Evolutionary conservation across 2,888 invertebrate genomes (phyloP).

Genomic region (Drosophila dives): DNA sequence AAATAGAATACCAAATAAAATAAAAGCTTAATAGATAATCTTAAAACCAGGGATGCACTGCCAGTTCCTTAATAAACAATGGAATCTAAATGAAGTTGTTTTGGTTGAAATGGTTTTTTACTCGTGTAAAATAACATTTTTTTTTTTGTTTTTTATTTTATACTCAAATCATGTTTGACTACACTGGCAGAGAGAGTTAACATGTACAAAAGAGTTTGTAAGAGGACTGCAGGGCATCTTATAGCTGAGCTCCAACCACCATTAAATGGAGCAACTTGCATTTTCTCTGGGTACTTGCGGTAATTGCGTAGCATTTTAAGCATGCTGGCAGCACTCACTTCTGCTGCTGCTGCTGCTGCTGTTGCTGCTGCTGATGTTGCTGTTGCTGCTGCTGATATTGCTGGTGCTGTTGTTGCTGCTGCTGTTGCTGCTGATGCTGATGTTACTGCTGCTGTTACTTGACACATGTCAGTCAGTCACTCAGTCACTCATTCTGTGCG

Average conservation of each 20-base stretch:
- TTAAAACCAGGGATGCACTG: neutral
- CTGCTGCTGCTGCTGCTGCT: slow-evolving; percentile 29
- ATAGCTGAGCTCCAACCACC: slow-evolving; percentile 28
- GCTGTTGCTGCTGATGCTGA: slow-evolving; percentile 37
- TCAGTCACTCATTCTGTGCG: slow-evolving; percentile 50
- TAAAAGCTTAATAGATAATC: neutral
- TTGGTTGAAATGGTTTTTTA: too few species aligned
- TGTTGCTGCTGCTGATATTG: slow-evolving; percentile 31
- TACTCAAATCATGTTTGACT: neutral
- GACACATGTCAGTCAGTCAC: slow-evolving; percentile 77
- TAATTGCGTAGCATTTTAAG: slow-evolving; percentile 75
- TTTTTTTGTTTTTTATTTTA: neutral
- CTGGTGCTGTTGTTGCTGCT: slow-evolving; percentile 29
- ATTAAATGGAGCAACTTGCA: slow-evolving; percentile 18
- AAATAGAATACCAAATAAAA: neutral
- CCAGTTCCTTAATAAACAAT: too few species aligned
- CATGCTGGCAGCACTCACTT: slow-evolving; percentile 54
- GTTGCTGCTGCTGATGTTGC: slow-evolving; percentile 37
- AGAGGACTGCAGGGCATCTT: slow-evolving; percentile 51
- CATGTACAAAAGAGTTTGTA: neutral
- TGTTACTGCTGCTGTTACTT: slow-evolving; percentile 69
- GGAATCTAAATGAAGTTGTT: too few species aligned
- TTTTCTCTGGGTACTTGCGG: slow-evolving; percentile 64
- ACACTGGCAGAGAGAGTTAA: neutral
- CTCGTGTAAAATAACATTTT: neutral